Conservation (phyloP, 2,113 vertebrate species). For the Hiodon tergisus region DNA sequence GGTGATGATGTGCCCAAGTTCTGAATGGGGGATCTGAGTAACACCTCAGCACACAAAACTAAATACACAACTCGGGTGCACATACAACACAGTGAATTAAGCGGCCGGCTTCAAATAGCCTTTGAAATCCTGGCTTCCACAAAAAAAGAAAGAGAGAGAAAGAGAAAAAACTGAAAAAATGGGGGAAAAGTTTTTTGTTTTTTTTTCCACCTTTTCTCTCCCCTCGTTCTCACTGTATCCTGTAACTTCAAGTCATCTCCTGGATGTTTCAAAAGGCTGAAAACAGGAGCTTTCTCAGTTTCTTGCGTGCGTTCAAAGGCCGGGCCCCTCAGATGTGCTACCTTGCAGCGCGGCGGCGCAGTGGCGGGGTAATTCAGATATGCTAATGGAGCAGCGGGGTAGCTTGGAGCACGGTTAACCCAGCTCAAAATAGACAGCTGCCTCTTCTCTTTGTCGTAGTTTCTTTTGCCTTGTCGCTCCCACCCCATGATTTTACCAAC, state of each 20-base stretch:
- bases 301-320: conserved; percentile 64
- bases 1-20: neutral
- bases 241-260: conserved; percentile 65
- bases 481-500: conserved; percentile 31
- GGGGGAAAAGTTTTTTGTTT: conserved; percentile 44
- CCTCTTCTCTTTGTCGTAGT: conserved; percentile 60
- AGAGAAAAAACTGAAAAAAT: conserved; percentile 34
- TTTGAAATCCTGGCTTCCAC: conserved; percentile 59
- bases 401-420: conserved; percentile 65
- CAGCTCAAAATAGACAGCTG: conserved; percentile 69
- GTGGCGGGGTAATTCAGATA: conserved; percentile 72
- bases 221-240: conserved; percentile 50
- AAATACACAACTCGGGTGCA: conserved; percentile 43
- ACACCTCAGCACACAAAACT: neutral
- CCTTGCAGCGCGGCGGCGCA: conserved; percentile 67
- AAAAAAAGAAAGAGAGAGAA: conserved; percentile 33
- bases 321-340: conserved; percentile 69
- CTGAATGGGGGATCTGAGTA: neutral
- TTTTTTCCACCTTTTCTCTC: conserved; percentile 46
- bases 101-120: conserved; percentile 61
- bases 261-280: conserved; percentile 59
- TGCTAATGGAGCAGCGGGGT: conserved; percentile 73
- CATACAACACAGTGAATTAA: conserved; percentile 65
- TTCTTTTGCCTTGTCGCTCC: conserved; percentile 39
- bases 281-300: conserved; percentile 63